Evolutionary conservation across 2,797 vertebrate species (phyloP).

Genomic region (Rhinoraja longicauda): DNA sequence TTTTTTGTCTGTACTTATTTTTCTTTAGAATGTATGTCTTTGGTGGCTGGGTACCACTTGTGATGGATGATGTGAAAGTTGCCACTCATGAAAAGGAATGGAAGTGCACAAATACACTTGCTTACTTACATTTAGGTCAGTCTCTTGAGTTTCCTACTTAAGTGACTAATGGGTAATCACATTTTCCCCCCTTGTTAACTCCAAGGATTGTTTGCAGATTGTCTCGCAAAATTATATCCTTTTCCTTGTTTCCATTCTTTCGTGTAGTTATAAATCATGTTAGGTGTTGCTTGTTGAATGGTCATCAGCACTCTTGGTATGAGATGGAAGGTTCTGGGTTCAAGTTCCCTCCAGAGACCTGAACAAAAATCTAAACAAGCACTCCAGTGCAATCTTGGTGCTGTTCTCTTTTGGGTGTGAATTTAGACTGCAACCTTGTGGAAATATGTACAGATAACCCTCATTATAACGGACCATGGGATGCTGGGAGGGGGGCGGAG

Average conservation of each 20-base stretch:
- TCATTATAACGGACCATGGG: no score
- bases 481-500: no score
- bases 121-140: conserved; percentile 82
- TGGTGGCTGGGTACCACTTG: conserved; percentile 88
- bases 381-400: background rate
- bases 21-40: conserved; percentile 86
- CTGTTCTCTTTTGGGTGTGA: background rate
- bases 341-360: background rate
- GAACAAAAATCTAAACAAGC: background rate
- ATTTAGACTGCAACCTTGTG: background rate
- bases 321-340: background rate
- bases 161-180: conserved; percentile 6
- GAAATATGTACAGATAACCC: background rate
- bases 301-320: background rate
- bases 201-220: conserved; percentile 10
- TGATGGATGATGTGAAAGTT: conserved; percentile 57
- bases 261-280: background rate
- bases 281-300: background rate
- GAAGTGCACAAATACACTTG: conserved; percentile 84
- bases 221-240: background rate
- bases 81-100: conserved; percentile 71
- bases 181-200: conserved; percentile 10
- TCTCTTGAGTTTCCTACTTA: conserved; percentile 44
- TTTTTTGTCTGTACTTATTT: conserved; percentile 41
- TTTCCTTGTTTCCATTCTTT: background rate